Conservation (phyloP, 2,113 vertebrate species). For the Grammomys dolichurus region DNA sequence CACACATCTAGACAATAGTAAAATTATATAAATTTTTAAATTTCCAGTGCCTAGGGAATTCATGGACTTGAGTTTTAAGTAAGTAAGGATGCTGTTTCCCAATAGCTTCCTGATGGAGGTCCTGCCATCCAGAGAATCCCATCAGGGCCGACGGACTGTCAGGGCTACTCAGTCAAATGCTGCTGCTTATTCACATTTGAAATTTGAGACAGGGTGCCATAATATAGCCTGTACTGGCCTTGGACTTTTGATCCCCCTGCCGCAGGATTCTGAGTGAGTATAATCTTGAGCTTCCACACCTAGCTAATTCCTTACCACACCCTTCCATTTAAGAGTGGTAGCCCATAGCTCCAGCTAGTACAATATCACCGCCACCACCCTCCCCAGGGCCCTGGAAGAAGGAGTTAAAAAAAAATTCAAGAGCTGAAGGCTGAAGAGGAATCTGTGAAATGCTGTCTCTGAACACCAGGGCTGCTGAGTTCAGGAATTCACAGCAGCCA, state of each 20-base stretch:
- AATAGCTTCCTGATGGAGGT: neutral
- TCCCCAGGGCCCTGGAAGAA: neutral
- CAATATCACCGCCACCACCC: too few species aligned
- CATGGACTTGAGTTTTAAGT: neutral
- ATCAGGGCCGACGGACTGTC: neutral
- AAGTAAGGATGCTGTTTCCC: neutral
- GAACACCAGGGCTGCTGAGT: too few species aligned
- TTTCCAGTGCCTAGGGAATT: slow-evolving; percentile 42
- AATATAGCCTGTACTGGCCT: too few species aligned
- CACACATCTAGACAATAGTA: neutral
- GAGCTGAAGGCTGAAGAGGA: neutral
- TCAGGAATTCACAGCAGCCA: neutral
- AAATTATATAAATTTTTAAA: slow-evolving; percentile 40
- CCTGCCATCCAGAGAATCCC: neutral
- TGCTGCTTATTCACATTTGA: neutral
- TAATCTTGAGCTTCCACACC: neutral
- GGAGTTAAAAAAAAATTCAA: neutral
- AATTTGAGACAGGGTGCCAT: neutral
- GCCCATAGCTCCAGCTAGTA: neutral
- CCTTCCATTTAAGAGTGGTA: slow-evolving; percentile 30
- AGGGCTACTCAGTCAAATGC: neutral
- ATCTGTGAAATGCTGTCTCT: neutral
- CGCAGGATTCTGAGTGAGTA: neutral
- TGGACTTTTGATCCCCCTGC: too few species aligned
- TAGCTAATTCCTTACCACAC: neutral